These are phyloP conservation scores for Microctonus aethiopoides DNA, from an alignment of 2,888 invertebrate genomes.

Conservation along the genomic window DNA sequence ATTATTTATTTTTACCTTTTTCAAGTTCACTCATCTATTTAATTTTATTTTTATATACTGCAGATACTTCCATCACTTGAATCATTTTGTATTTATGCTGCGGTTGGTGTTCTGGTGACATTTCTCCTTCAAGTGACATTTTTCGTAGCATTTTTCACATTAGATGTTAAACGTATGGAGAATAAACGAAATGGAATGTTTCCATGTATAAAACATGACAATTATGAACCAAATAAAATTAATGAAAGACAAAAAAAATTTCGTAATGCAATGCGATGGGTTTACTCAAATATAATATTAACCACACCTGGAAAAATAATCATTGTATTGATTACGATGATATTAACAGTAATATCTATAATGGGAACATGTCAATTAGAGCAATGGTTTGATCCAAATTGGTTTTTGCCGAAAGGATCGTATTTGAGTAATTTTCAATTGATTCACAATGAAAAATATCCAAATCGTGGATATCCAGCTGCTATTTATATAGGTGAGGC, in stretches of 20 bases:
- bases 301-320: conserved; percentile 75
- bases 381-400: conserved; percentile 82
- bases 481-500: conserved; percentile 75
- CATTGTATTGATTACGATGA: conserved; percentile 72
- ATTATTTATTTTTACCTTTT: neutral
- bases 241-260: conserved; percentile 70
- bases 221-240: conserved; percentile 69
- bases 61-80: conserved; percentile 82
- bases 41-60: conserved; percentile 12
- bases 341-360: conserved; percentile 73
- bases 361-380: conserved; percentile 74
- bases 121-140: conserved; percentile 84
- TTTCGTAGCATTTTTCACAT: conserved; percentile 80
- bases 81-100: conserved; percentile 86
- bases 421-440: conserved; percentile 74
- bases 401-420: conserved; percentile 81
- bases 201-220: conserved; percentile 75
- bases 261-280: conserved; percentile 70
- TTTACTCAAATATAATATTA: conserved; percentile 76
- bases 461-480: conserved; percentile 74
- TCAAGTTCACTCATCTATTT: neutral
- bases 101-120: conserved; percentile 80
- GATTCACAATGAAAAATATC: conserved; percentile 73
- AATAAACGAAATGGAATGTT: conserved; percentile 75
- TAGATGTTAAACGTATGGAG: conserved; percentile 77